Evolutionary conservation across 2,888 invertebrate species (phyloP).

Genomic region (Campopleginae sp.): DNA sequence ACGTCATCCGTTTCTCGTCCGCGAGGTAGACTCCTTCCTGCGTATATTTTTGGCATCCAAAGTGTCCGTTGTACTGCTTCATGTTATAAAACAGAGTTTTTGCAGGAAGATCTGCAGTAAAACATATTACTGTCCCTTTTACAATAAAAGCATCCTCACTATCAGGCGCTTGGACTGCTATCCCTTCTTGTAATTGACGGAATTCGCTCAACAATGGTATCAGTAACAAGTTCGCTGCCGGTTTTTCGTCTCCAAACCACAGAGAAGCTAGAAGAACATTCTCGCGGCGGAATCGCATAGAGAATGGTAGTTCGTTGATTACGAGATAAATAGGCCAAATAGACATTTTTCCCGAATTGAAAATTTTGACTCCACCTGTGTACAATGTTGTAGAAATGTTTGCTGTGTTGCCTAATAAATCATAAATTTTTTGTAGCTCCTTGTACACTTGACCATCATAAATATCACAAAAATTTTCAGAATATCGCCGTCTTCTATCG

Average conservation of each 20-base stretch:
- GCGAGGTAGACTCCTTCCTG: no score
- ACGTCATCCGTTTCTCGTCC: no score
- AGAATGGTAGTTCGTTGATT: conserved; percentile 41
- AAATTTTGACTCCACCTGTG: conserved; percentile 36
- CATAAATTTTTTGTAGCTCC: not conserved
- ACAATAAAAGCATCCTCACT: not conserved
- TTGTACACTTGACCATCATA: conserved; percentile 39
- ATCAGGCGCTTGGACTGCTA: not conserved
- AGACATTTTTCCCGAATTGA: conserved; percentile 18
- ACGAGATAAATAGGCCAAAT: conserved; percentile 35
- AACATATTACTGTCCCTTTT: not conserved
- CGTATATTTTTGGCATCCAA: no score
- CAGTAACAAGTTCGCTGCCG: not conserved
- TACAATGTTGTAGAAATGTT: conserved; percentile 33
- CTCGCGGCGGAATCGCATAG: conserved; percentile 12
- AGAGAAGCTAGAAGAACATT: conserved; percentile 13
- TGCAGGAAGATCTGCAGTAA: not conserved
- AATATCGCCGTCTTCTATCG: not conserved
- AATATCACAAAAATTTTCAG: conserved; percentile 5
- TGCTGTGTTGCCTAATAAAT: not conserved
- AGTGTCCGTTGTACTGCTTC: no score
- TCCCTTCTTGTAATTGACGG: not conserved
- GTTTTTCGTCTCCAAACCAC: conserved; percentile 6
- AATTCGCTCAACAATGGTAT: not conserved
- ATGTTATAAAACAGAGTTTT: not conserved